Evolutionary conservation across 2,113 vertebrate genomes (phyloP), one percentile per base, ranked within the genome.

Genomic region (Prionailurus viverrinus): DNA sequence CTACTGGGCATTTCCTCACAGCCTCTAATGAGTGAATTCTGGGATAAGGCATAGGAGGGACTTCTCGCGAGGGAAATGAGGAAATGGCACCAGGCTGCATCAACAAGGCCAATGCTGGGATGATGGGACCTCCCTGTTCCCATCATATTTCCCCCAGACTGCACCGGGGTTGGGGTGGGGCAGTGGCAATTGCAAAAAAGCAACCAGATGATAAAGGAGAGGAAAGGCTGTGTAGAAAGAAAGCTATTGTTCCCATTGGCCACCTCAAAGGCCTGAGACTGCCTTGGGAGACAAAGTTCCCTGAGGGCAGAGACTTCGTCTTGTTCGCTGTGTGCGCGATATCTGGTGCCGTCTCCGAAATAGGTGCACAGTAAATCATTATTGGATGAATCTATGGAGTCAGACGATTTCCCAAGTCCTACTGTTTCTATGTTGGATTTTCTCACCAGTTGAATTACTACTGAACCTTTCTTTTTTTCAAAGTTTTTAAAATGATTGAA

Each of bases 401-500:
- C 11, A 13, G 7, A 36, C 21, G 48, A 71, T 83, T 94, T 95
- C 48, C 39, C 31, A 74, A 94, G 58, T 66, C 41, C 71, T 82
- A 58, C 69, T 63, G 21, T 69, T 92, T 69, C 33, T 78, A 25
- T 39, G 45, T 39, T 91, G 88, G 58, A 68, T 95, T 88, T 89
- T 89, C 71, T 95, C 68, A 66, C 78, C 85, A 76, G 29, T 94
- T 97, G 87, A 95, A 91, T 94, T 95, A 66, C 92, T 74, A 95
- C 33, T 6, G 27, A 88, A 55, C 4, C 5, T 4, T 78, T 92
- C 3, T 23, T 61, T 92, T 92, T 95, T 90, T 84, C 36, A 66
- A 9, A 33, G 15, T 87, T 95, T 95, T 85, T 16, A 91, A 96
- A 95, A 92, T 90, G 88, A 97, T 92, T 87, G 91, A 92, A 90